Evolutionary conservation across 2,888 invertebrate genomes (phyloP), one percentile per base, ranked within the genome.

Genomic region (Noctua janthe): DNA sequence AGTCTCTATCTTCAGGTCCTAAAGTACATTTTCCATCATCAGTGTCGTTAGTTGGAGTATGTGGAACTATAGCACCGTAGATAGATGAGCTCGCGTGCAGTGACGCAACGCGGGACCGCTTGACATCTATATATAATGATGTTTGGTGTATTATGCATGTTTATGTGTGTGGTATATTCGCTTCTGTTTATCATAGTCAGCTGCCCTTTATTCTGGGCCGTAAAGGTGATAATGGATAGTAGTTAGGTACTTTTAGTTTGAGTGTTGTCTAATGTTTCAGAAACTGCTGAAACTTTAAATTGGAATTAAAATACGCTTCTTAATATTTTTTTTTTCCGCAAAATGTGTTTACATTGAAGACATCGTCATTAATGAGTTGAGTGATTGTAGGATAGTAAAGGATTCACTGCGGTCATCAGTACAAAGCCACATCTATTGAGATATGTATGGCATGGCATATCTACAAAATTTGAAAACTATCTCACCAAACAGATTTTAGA

Each of bases 71-170:
- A 91, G 88, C 82, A 89, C 90, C 89, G 88, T 91, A 92, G 89
- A 91, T 92, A 92, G 91, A 93, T 91, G 91, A 90, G 89, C 88
- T 92, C 91, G 92, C 91, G 92, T 92, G 93, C 92, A 92, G 89
- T 94, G 94, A 94, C 93, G 94, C 94, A 94, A 94, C 90, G 87
- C 90, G 85, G 86, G 90, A 90, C 87, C 90, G 91, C 91, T 91
- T 92, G 91, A 91, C 92, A 91, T 91, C 89, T 88, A 85, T 84
- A 83, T 88, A 76, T 84, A 81, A 84, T 86, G 85, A 81, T 83
- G 83, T 87, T 81, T 78, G 76, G 78, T 84, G 59, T 78, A 64
- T 67, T 77, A 80, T 88, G 84, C 71, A 81, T 82, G 81, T 73
- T 82, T 56, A 81, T 86, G 78, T 88, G 83, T 81, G 82, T 80